Conservation (phyloP, 2,113 vertebrate genomes). For the Gopherus evgoodei region DNA sequence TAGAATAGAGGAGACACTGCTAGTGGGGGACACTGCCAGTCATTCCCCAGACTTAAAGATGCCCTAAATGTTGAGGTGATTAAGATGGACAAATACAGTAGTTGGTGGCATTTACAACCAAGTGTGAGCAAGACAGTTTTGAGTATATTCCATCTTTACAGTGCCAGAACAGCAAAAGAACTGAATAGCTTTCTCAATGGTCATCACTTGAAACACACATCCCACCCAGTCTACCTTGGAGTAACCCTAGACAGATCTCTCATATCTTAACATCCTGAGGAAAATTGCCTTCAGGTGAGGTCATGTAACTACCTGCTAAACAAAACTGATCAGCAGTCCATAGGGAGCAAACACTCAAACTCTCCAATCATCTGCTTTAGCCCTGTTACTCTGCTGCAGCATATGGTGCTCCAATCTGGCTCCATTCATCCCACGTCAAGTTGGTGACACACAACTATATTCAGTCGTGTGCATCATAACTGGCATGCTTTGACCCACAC, state of each 20-base stretch:
- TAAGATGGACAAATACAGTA: neutral
- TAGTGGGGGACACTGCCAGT: neutral
- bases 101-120: neutral
- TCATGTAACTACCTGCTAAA: neutral
- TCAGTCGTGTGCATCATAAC: too few species aligned
- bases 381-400: too few species aligned
- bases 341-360: too few species aligned
- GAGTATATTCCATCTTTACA: neutral
- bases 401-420: too few species aligned
- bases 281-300: neutral
- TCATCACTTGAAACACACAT: neutral
- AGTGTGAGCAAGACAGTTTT: neutral
- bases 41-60: neutral
- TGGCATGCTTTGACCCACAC: too few species aligned
- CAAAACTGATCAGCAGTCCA: too few species aligned
- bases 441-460: too few species aligned
- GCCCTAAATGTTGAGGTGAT: neutral
- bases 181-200: neutral
- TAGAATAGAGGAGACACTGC: neutral
- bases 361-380: too few species aligned
- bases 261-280: neutral
- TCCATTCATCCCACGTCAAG: too few species aligned
- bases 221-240: too few species aligned
- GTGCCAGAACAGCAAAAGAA: neutral
- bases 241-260: neutral